Evolutionary conservation across 2,113 vertebrate genomes (phyloP).

Genomic region (Microcebus jonahi): DNA sequence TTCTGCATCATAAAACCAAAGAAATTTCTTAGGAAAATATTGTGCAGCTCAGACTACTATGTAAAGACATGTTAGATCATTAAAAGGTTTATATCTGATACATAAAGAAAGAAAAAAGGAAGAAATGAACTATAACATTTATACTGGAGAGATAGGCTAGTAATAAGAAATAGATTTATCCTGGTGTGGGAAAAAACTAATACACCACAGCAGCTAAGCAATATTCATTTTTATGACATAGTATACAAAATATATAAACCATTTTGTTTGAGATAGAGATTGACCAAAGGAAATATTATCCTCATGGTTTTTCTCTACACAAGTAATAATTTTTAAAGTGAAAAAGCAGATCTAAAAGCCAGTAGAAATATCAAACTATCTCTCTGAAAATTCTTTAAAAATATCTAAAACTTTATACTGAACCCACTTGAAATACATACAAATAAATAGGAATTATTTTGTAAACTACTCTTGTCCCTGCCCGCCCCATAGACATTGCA

Average conservation of each 20-base stretch:
- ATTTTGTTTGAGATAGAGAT: constrained; percentile 66
- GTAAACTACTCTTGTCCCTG: background rate
- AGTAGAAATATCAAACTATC: constrained; percentile 46
- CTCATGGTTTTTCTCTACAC: constrained; percentile 60
- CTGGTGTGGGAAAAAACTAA: constrained; percentile 5
- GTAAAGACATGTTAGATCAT: constrained; percentile 7
- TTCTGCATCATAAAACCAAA: background rate
- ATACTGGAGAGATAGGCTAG: background rate
- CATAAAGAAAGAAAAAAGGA: constrained; percentile 3
- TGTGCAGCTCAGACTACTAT: background rate
- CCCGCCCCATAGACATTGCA: background rate
- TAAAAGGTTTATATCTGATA: constrained; percentile 5
- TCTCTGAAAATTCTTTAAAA: constrained; percentile 48
- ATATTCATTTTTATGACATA: constrained; percentile 56
- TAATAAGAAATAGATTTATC: constrained; percentile 55
- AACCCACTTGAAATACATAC: constrained; percentile 24
- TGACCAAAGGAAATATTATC: constrained; percentile 71
- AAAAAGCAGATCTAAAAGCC: constrained; percentile 58
- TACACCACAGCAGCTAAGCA: constrained; percentile 46
- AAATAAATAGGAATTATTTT: constrained; percentile 50
- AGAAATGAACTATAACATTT: background rate
- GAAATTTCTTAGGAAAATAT: background rate
- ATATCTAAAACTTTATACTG: constrained; percentile 34
- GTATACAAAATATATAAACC: constrained; percentile 63
- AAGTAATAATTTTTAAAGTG: constrained; percentile 68